Base-by-base conservation (phyloP, 2,113 vertebrate species). In the Epinephelus moara region DNA sequence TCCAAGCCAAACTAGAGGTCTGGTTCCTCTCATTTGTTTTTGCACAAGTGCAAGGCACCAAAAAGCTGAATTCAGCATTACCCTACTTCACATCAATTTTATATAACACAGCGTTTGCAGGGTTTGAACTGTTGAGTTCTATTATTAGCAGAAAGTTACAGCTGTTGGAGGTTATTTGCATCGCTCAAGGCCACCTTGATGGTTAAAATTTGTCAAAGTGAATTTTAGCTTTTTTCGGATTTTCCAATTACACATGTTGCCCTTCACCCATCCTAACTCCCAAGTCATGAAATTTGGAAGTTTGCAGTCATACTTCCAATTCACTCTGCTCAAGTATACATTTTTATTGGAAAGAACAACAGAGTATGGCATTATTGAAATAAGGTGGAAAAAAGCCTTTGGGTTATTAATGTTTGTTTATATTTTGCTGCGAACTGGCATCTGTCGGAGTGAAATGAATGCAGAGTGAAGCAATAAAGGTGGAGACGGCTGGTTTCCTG, bases 331-430 rank as follows among this genome's bases (percentile, higher is more conserved):
- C 30, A 30, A 63, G 68, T 75, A 40, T 86, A 73, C 75, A 85
- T 86, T 72, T 42, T 79, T 81, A 59, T 23, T 76, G 72, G 70
- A 76, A 85, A 63, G 49, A 87, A 90, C 63, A 84, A 84, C 62
- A 72, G 72, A 81, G 66, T 45, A 11, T 78, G 71, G 71, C 61
- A 61, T 88, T 93, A 90, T 91, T 89, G 82, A 86, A 91, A 88
- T 77, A 71, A 84, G 64, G 76, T 69, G 53, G 55, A 45, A 80
- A 71, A 82, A 80, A 81, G 70, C 85, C 78, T 85, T 79, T 85
- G 77, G 86, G 82, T 90, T 92, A 91, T 91, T 89, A 91, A 88
- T 89, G 83, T 92, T 93, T 91, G 91, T 91, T 94, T 92, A 85
- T 89, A 88, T 90, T 89, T 89, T 71, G 71, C 75, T 84, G 71